These are phyloP conservation scores for Oxyteleia sp. DNA, from an alignment of 2,888 invertebrate genomes.

Conservation along the genomic window DNA sequence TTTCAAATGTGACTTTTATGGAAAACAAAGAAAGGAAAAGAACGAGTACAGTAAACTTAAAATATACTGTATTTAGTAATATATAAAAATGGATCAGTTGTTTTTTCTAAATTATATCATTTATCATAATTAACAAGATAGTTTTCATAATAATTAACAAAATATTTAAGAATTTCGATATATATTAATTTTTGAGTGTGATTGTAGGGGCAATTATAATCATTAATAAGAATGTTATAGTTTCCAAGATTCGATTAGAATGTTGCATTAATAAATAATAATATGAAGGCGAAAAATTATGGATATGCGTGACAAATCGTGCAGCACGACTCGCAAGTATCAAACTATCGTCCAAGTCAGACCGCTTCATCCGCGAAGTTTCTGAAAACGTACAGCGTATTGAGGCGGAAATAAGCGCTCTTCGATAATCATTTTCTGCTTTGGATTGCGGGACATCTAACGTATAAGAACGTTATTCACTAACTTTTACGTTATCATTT, in stretches of 20 bases:
- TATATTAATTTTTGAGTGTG: no score
- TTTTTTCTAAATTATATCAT: no score
- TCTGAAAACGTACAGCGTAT: conserved; percentile 58
- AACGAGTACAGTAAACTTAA: no score
- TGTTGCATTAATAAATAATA: conserved; percentile 19
- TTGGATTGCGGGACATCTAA: conserved; percentile 42
- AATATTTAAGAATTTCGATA: no score
- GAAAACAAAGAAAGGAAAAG: no score
- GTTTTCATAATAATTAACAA: no score
- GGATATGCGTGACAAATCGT: conserved; percentile 36
- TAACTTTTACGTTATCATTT: conserved; percentile 47
- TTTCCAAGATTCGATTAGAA: background rate
- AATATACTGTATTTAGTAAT: no score
- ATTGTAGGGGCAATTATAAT: no score
- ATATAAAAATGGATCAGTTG: no score
- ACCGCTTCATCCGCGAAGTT: conserved; percentile 60
- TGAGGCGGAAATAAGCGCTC: conserved; percentile 56
- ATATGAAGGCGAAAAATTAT: conserved; percentile 17
- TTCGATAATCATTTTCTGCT: conserved; percentile 68
- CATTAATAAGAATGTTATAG: no score
- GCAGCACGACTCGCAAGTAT: conserved; percentile 42
- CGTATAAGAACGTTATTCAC: conserved; percentile 42
- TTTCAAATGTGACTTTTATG: no score
- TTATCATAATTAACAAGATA: no score
- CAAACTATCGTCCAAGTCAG: conserved; percentile 56